Conservation (phyloP, 2,797 vertebrate genomes). For the Knipowitschia caucasica region DNA sequence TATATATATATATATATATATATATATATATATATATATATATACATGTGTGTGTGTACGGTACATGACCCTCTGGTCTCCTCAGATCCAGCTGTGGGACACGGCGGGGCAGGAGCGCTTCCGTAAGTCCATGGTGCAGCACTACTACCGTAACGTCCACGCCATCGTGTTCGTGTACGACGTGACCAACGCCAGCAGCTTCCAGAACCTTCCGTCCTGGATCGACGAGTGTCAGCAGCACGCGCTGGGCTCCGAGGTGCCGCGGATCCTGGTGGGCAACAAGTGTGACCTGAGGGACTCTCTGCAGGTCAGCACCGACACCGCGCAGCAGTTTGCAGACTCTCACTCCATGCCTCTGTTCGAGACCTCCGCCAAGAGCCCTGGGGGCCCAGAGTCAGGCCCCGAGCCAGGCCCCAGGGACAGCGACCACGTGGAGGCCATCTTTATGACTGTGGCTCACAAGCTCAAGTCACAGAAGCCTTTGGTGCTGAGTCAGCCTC, state of each 20-base stretch:
- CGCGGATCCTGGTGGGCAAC: conserved; percentile 94
- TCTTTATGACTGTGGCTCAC: conserved; percentile 98
- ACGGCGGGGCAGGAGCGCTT: conserved; percentile 97
- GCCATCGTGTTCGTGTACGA: conserved; percentile 97
- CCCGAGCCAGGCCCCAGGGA: conserved; percentile 71
- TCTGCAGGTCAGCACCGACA: conserved; percentile 87
- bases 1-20: no score
- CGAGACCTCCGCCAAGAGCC: conserved; percentile 95
- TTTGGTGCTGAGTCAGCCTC: conserved; percentile 84
- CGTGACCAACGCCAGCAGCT: conserved; percentile 89
- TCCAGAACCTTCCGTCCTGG: conserved; percentile 90
- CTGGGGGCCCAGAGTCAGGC: conserved; percentile 43
- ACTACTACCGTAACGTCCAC: conserved; percentile 96
- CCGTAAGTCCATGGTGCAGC: conserved; percentile 98
- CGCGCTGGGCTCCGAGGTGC: conserved; percentile 85
- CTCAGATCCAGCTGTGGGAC: conserved; percentile 96
- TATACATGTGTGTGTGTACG: no score
- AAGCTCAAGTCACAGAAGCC: conserved; percentile 98
- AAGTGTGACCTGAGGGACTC: conserved; percentile 92
- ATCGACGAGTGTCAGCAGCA: conserved; percentile 97
- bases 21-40: no score
- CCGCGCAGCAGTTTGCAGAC: conserved; percentile 96
- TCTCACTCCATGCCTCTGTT: conserved; percentile 94
- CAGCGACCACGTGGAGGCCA: conserved; percentile 96
- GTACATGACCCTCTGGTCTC: neutral